Base-by-base conservation (phyloP, 2,888 invertebrate species). In the Dysmachus trigonus region DNA sequence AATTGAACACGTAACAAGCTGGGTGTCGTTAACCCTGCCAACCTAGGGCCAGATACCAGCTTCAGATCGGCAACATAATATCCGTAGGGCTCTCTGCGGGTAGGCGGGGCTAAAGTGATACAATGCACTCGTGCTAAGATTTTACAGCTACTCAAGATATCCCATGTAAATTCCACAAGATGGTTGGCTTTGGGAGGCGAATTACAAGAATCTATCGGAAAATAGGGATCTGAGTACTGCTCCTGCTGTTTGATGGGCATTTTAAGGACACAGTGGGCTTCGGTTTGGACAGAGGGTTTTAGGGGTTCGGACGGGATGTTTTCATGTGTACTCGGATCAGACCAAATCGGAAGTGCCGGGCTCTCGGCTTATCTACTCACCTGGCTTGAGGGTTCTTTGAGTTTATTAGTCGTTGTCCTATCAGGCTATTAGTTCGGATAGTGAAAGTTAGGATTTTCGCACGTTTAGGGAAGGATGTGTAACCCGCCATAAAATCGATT, bases 1-100 rank as follows among this genome's bases (percentile, higher is more conserved):
- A 76, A 76, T 76, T 76, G 76, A 76, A 76, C 76, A 76, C 76
- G 38, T 76, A n/a, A 35, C 76, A 76, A 76, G 38, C 76, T 41
- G 41, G 62, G 38, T 33, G 76, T 76, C 76, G 76, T 76, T 76
- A 76, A 41, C 76, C 41, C 35, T 10, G 41, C 38, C 74, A 33
- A 1, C 33, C 18, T 7, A 15, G 15, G 3, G 22, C n/a, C 22
- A 31, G 62, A 15, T 18, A 22, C 18, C 3, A 22, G 22, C 76
- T 22, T 38, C 15, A 41, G 38, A 41, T 41, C 41, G 76, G 18
- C 41, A n/a, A 10, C 8, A 35, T 38, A 35, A 76, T 35, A 13
- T 1, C 76, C 62, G 18, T 10, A 62, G 62, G 62, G 27, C 27
- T 62, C 62, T 41, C 62, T 27, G 3, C 22, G 62, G 62, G 51